Base-by-base conservation (phyloP, 2,888 invertebrate genomes). In the Drosophila setosimentum region DNA sequence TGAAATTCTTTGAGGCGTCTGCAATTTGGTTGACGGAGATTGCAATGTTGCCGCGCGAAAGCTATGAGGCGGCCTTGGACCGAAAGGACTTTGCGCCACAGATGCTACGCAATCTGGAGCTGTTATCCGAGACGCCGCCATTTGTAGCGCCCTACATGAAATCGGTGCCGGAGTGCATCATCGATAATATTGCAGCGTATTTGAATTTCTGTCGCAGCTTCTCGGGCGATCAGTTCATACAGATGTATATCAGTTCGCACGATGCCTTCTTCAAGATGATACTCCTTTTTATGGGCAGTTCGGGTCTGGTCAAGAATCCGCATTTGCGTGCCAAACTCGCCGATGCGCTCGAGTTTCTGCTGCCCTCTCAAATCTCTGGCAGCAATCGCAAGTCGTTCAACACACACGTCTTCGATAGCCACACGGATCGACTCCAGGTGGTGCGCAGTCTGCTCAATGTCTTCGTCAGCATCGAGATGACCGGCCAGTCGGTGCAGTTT, bases 381-480 rank as follows among this genome's bases (percentile, higher is more conserved):
- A 85, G 80, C 58, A 93, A 93, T 10, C 85, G 90, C 21, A 86
- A 92, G 13, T 89, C 91, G 30, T 95, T 96, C 80, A 94, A 96
- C 54, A 96, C 97, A 83, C 95, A 95, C 91, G 93, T 98, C 54
- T 97, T 98, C 91, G 94, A 95, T 55, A 94, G 94, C 61, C 98
- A 98, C 93, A 96, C 96, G 1, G 95, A 97, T 91, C 94, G 96
- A 55, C 79, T 94, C 86, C 93, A 98, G 95, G 95, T 99, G 68
- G 96, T 97, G 16, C 94, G 95, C 51, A 96, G 96, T 91, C 94
- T 99, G 33, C 93, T 99, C 65, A 95, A 97, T 91, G 98, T 99
- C 11, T 99, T 99, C 93, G 98, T 99, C n/a, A 97, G 97, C 78
- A 99, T 99, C 73, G 99, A 99, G 94, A 97, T 98, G 97, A 98